These are phyloP conservation scores for Coregonus sp. DNA, from an alignment of 2,797 vertebrate species.

Conservation along the genomic window DNA sequence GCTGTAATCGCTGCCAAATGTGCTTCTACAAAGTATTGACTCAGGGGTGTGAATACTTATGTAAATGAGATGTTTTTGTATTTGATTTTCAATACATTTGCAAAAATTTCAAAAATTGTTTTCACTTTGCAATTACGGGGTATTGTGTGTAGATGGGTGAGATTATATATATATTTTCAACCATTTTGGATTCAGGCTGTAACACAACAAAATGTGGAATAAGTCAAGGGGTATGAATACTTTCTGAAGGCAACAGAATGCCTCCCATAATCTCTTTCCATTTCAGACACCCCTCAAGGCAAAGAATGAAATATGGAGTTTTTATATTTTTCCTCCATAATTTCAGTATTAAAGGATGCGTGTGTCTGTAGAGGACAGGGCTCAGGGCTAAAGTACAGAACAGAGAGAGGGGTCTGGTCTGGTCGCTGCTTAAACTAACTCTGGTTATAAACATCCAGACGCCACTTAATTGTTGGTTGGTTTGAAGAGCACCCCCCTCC, in stretches of 20 bases:
- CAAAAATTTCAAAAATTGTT: too few species aligned
- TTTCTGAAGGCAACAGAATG: neutral
- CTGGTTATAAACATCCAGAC: constrained; percentile 75
- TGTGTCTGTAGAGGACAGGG: constrained; percentile 48
- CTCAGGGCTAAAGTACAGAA: constrained; percentile 47
- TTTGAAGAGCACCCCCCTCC: constrained; percentile 67
- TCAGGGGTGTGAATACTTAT: too few species aligned
- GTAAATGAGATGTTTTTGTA: too few species aligned
- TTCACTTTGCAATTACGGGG: too few species aligned
- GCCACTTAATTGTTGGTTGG: constrained; percentile 77
- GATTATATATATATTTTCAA: too few species aligned
- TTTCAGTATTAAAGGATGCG: constrained; percentile 55
- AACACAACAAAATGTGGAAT: too few species aligned
- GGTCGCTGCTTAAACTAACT: constrained; percentile 74
- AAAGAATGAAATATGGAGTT: constrained; percentile 45
- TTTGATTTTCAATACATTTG: too few species aligned
- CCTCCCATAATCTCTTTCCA: neutral
- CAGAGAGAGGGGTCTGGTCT: constrained; percentile 31
- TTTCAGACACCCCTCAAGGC: constrained; percentile 22
- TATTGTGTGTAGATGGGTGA: too few species aligned
- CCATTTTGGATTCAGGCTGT: too few species aligned
- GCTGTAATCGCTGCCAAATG: too few species aligned
- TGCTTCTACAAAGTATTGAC: too few species aligned
- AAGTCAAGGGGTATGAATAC: too few species aligned
- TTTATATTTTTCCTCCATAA: constrained; percentile 36